These are phyloP conservation scores for Philypnodon macrostomus DNA, from an alignment of 2,797 vertebrate species.

Conservation along the genomic window DNA sequence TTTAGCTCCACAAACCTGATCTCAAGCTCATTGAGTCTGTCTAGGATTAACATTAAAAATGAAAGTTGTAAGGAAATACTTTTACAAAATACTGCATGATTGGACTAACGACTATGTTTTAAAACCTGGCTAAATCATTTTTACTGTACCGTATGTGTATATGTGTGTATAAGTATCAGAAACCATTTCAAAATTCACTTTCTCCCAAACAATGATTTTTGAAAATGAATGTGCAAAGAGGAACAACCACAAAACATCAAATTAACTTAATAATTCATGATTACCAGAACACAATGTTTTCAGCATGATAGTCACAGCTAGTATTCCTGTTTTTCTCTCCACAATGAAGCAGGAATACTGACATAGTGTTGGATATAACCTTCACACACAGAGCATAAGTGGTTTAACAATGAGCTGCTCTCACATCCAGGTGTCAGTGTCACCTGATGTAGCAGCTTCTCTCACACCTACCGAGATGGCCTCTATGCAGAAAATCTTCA, in stretches of 20 bases:
- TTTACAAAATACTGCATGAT: too few relatives aligned
- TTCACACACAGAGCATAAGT: not conserved
- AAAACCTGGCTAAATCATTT: too few relatives aligned
- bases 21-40: too few relatives aligned
- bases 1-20: too few relatives aligned
- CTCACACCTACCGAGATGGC: not conserved
- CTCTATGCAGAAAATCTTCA: not conserved
- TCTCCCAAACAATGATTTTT: slow-evolving; percentile 15
- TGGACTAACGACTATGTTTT: too few relatives aligned
- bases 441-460: slow-evolving; percentile 1
- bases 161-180: slow-evolving; percentile 15
- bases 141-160: too few relatives aligned
- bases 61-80: too few relatives aligned
- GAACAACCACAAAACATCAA: slow-evolving; percentile 14
- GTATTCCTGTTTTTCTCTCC: too few relatives aligned
- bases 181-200: slow-evolving; percentile 22
- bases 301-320: slow-evolving; percentile 27
- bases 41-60: too few relatives aligned
- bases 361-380: not conserved
- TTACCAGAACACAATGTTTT: slow-evolving; percentile 3
- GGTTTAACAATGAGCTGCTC: not conserved
- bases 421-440: not conserved
- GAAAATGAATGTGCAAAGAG: slow-evolving; percentile 38
- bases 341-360: too few relatives aligned
- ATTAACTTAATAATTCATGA: slow-evolving; percentile 16